Evolutionary conservation across 1,140 invertebrate genomes (phyloP).

Genomic region (Megalonaias nervosa): DNA sequence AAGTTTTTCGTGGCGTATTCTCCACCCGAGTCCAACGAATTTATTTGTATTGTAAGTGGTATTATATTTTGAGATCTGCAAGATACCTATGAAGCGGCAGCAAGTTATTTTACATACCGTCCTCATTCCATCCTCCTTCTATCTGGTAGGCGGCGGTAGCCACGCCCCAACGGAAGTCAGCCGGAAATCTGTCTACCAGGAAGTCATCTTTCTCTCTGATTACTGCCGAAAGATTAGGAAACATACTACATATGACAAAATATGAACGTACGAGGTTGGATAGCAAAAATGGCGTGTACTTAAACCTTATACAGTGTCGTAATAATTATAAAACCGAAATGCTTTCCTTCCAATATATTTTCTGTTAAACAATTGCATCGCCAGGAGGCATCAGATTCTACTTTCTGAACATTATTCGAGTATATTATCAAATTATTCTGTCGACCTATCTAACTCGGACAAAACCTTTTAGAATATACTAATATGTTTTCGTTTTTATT

Average conservation of each 20-base stretch:
- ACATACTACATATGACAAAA: background rate
- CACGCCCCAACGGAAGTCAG: conserved; percentile 67
- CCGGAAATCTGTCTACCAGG: conserved; percentile 59
- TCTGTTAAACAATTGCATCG: too few species aligned
- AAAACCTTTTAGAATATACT: background rate
- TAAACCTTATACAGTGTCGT: too few species aligned
- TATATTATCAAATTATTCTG: too few species aligned
- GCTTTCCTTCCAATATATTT: too few species aligned
- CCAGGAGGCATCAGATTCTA: too few species aligned
- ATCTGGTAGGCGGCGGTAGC: conserved; percentile 71
- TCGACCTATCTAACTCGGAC: too few species aligned
- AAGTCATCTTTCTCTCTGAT: conserved; percentile 46
- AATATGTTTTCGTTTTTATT: background rate
- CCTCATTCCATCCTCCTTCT: conserved; percentile 69
- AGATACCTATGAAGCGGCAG: background rate
- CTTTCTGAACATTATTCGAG: too few species aligned
- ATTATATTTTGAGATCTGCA: background rate
- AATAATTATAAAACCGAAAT: too few species aligned
- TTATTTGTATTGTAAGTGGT: background rate
- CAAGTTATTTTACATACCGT: conserved; percentile 54
- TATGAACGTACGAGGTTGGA: too few species aligned
- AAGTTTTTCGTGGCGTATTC: background rate
- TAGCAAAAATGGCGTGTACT: too few species aligned
- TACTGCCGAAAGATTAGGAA: conserved; percentile 8
- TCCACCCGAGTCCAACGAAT: background rate